phyloP scores from a whole-genome alignment of 1,140 invertebrate species.

The Drosophila malerkotliana region DNA sequence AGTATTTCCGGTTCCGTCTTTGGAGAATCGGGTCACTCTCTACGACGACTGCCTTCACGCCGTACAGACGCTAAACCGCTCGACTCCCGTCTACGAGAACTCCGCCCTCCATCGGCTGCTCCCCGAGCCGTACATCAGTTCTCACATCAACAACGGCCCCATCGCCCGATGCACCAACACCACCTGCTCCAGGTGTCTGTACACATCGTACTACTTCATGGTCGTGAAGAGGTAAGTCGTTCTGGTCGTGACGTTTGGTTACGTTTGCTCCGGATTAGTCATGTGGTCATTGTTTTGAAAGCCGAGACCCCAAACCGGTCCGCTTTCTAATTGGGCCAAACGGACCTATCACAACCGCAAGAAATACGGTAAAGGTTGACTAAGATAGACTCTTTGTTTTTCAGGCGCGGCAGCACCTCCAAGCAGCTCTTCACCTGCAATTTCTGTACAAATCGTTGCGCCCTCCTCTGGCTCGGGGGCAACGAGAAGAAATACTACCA shows the following conservation, averaged over 20 bases:
- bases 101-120: constrained; percentile 58
- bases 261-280: constrained; percentile 15
- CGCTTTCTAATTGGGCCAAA: constrained; percentile 18
- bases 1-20: constrained; percentile 67
- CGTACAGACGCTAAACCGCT: constrained; percentile 63
- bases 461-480: constrained; percentile 57
- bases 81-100: constrained; percentile 63
- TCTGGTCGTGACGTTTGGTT: background rate
- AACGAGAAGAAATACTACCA: constrained; percentile 76
- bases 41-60: constrained; percentile 76
- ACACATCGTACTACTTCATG: constrained; percentile 82
- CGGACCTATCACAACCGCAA: constrained; percentile 49
- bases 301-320: constrained; percentile 21
- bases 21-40: constrained; percentile 69
- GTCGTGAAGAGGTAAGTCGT: constrained; percentile 74
- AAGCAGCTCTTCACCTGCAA: constrained; percentile 80
- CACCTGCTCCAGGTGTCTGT: constrained; percentile 71
- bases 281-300: constrained; percentile 37
- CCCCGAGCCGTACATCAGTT: constrained; percentile 73
- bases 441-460: constrained; percentile 74
- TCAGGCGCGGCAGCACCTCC: constrained; percentile 72
- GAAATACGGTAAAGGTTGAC: constrained; percentile 26
- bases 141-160: constrained; percentile 74
- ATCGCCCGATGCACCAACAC: constrained; percentile 69
- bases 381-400: background rate